These are phyloP conservation scores for Volucella zonaria DNA, from an alignment of 2,888 invertebrate species.

Conservation along the genomic window DNA sequence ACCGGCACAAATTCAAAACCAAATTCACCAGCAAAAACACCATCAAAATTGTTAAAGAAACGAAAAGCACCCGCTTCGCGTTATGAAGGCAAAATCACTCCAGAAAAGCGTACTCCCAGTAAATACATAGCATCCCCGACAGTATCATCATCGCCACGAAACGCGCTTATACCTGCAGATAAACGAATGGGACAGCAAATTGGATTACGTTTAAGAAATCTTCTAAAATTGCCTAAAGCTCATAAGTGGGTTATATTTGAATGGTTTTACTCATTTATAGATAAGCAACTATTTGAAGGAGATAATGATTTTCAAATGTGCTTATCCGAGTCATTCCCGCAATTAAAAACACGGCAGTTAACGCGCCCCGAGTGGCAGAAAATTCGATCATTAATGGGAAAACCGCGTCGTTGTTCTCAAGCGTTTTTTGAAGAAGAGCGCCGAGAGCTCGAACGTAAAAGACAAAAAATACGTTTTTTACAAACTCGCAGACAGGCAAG, in stretches of 20 bases:
- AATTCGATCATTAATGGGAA: slow-evolving; percentile 97
- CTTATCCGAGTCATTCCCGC: slow-evolving; percentile 96
- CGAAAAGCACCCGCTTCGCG: slow-evolving; percentile 81
- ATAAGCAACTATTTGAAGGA: slow-evolving; percentile 95
- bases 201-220: slow-evolving; percentile 93
- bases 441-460: slow-evolving; percentile 92
- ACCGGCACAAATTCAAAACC: slow-evolving; percentile 80
- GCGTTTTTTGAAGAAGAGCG: slow-evolving; percentile 98
- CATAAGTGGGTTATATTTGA: slow-evolving; percentile 99
- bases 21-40: slow-evolving; percentile 84
- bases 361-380: slow-evolving; percentile 97
- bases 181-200: slow-evolving; percentile 94
- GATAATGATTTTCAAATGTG: slow-evolving; percentile 98
- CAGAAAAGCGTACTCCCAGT: slow-evolving; percentile 55
- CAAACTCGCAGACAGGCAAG: slow-evolving; percentile 93
- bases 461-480: slow-evolving; percentile 94
- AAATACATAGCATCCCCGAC: slow-evolving; percentile 55
- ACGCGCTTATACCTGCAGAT: slow-evolving; percentile 85
- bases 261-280: slow-evolving; percentile 99
- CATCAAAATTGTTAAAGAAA: slow-evolving; percentile 83
- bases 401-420: slow-evolving; percentile 96
- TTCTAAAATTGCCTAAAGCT: slow-evolving; percentile 98
- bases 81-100: slow-evolving; percentile 75
- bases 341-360: slow-evolving; percentile 91
- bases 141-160: slow-evolving; percentile 34